These are phyloP conservation scores for Pipistrellus nathusii DNA, from an alignment of 2,797 vertebrate species.

Conservation along the genomic window DNA sequence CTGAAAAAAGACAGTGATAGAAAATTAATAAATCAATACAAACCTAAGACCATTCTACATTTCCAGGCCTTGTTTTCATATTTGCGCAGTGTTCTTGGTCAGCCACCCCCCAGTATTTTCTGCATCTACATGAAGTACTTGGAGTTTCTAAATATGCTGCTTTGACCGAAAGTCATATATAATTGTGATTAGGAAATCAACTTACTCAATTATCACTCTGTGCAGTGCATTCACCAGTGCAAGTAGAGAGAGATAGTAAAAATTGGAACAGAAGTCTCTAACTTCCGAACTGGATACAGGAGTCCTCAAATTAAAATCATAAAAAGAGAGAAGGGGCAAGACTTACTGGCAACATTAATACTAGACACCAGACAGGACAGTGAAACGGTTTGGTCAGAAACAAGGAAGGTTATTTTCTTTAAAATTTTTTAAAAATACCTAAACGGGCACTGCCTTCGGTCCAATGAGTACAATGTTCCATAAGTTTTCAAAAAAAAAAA, in stretches of 20 bases:
- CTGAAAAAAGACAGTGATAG: conserved; percentile 63
- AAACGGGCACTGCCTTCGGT: conserved; percentile 66
- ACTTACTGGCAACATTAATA: conserved; percentile 66
- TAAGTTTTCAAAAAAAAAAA: conserved; percentile 70
- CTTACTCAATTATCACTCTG: conserved; percentile 67
- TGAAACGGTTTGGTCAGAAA: conserved; percentile 72
- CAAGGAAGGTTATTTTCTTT: conserved; percentile 77
- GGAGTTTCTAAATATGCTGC: conserved; percentile 61
- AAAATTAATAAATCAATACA: conserved; percentile 74
- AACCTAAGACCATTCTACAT: conserved; percentile 64
- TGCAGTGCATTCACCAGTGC: neutral
- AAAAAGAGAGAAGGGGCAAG: neutral
- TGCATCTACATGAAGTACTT: conserved; percentile 12
- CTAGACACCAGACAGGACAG: conserved; percentile 62
- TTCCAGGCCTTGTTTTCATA: conserved; percentile 59
- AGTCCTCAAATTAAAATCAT: conserved; percentile 75
- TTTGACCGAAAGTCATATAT: conserved; percentile 51
- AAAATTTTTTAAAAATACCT: conserved; percentile 74
- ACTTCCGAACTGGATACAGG: conserved; percentile 64
- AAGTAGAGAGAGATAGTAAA: conserved; percentile 53
- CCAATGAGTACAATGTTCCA: conserved; percentile 73
- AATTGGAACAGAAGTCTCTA: conserved; percentile 56
- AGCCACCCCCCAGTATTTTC: conserved; percentile 52
- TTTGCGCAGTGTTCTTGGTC: conserved; percentile 3
- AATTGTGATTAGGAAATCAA: conserved; percentile 62